A percentile compares a stretch with the other conserved stretches of the same genome.
These are phyloP conservation scores for Caenorhabditis panamensis DNA, from an alignment of 2,888 invertebrate genomes.

Conservation along the genomic window DNA sequence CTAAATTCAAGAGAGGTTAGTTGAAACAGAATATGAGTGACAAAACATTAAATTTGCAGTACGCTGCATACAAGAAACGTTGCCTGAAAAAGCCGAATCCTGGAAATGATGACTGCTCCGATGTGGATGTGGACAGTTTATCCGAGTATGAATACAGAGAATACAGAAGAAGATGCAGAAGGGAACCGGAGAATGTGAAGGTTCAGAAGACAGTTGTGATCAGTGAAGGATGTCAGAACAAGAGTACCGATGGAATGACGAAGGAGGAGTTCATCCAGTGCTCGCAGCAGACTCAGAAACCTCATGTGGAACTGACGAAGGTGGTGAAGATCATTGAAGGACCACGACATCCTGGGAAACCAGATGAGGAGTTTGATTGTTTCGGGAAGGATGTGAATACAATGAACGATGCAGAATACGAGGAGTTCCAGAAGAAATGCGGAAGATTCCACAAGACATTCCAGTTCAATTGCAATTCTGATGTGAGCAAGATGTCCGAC, in stretches of 20 bases:
- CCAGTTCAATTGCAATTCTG: slow-evolving; percentile 34
- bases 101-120: slow-evolving; percentile 21
- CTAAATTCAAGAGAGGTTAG: slow-evolving; percentile 26
- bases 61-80: slow-evolving; percentile 25
- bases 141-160: slow-evolving; percentile 22
- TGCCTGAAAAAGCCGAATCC: slow-evolving; percentile 8
- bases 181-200: slow-evolving; percentile 10
- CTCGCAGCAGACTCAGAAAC: background rate
- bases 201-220: slow-evolving; percentile 5
- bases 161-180: slow-evolving; percentile 18
- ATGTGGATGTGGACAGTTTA: slow-evolving; percentile 8
- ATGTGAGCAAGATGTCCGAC: slow-evolving; percentile 35
- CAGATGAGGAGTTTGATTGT: slow-evolving; percentile 7
- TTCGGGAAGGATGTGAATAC: slow-evolving; percentile 10
- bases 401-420: slow-evolving; percentile 25
- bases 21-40: background rate
- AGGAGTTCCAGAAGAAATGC: slow-evolving; percentile 19
- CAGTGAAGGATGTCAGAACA: slow-evolving; percentile 21
- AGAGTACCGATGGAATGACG: slow-evolving; percentile 23
- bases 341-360: background rate
- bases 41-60: background rate
- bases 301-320: slow-evolving; percentile 19
- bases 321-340: slow-evolving; percentile 17
- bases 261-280: slow-evolving; percentile 20
- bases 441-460: slow-evolving; percentile 10